A percentile compares a stretch with the other conserved stretches of the same genome.
phyloP scores from a whole-genome alignment of 2,113 vertebrate genomes.

The Tenebrosternarchus preto region DNA sequence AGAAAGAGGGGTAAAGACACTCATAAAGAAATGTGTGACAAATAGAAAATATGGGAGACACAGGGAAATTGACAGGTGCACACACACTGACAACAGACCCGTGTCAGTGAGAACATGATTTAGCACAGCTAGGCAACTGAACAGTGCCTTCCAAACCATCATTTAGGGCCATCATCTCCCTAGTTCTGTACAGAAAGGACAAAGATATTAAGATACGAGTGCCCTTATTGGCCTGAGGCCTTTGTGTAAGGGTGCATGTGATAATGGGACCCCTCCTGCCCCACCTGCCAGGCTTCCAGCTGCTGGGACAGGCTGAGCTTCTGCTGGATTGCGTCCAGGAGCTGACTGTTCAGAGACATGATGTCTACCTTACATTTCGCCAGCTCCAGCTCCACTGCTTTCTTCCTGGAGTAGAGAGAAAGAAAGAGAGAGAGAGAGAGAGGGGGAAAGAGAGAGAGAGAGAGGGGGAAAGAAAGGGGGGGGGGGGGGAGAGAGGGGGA shows the following conservation, averaged over 20 bases:
- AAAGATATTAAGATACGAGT: background rate
- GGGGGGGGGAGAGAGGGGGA: too few species aligned
- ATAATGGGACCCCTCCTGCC: constrained; percentile 27
- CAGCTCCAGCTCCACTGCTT: constrained; percentile 92
- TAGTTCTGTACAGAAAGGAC: background rate
- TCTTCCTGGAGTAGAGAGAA: constrained; percentile 81
- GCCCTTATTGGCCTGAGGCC: background rate
- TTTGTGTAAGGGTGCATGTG: background rate
- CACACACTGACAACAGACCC: background rate
- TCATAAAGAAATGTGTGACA: background rate
- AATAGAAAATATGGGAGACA: background rate
- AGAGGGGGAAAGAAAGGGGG: too few species aligned
- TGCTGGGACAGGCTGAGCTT: constrained; percentile 98
- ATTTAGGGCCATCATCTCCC: background rate
- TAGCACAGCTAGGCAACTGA: background rate
- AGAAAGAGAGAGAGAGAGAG: background rate
- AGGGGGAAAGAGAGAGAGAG: background rate
- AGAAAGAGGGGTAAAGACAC: background rate
- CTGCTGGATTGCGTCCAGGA: constrained; percentile 97
- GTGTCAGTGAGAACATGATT: background rate
- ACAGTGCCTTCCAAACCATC: background rate
- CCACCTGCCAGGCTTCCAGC: constrained; percentile 99
- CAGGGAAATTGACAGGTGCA: background rate
- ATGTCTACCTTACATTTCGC: constrained; percentile 96
- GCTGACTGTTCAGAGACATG: constrained; percentile 96